Conservation (phyloP, 2,888 invertebrate species). For the Steromphala cineraria region DNA sequence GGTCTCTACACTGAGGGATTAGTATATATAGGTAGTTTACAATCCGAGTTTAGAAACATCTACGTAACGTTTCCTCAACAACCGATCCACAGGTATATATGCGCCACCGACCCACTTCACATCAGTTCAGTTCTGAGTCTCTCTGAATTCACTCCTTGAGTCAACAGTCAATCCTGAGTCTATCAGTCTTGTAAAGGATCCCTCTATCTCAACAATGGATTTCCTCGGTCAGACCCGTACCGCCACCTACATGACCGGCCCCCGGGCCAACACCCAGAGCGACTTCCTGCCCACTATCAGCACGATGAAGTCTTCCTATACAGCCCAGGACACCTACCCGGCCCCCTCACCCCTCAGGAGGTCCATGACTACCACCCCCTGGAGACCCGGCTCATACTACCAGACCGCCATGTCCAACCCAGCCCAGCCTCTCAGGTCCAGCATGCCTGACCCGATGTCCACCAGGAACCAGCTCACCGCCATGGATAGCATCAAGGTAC, state of each 20-base stretch:
- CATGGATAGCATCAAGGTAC: conserved; percentile 74
- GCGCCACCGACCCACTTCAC: no score
- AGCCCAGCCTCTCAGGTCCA: conserved; percentile 60
- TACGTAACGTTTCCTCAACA: no score
- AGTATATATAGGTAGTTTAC: no score
- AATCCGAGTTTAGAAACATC: no score
- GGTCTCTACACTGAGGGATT: no score
- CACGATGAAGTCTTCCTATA: conserved; percentile 80
- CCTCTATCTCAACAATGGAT: conserved; percentile 64
- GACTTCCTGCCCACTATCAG: conserved; percentile 81
- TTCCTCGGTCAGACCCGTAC: conserved; percentile 75
- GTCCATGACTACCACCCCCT: conserved; percentile 75
- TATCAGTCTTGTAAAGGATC: no score
- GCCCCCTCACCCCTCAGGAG: conserved; percentile 73
- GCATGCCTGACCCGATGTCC: conserved; percentile 72
- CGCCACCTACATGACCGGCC: conserved; percentile 75
- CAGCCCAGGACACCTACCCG: conserved; percentile 72
- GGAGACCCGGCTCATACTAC: conserved; percentile 74
- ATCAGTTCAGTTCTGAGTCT: no score
- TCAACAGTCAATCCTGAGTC: no score
- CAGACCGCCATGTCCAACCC: conserved; percentile 72
- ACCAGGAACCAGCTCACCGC: conserved; percentile 68
- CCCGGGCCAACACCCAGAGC: conserved; percentile 72
- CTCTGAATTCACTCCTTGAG: no score
- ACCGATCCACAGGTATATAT: no score